Conservation (phyloP, 2,888 invertebrate genomes). For the Rhodophaea formosa region DNA sequence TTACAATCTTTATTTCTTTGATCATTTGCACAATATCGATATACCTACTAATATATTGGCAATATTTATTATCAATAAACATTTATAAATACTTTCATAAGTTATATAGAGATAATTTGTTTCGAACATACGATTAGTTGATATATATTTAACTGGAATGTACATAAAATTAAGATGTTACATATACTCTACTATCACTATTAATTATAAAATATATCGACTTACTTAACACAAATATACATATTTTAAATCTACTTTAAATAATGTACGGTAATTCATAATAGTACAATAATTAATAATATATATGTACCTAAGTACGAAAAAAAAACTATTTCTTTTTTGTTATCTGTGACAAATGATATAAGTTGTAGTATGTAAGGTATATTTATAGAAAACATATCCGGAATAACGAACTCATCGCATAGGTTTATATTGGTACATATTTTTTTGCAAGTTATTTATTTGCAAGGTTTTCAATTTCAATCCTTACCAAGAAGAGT, state of each 20-base stretch:
- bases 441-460: too few relatives aligned
- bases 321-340: neutral
- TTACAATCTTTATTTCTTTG: slow-evolving; percentile 61
- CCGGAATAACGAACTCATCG: too few relatives aligned
- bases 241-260: slow-evolving; percentile 8
- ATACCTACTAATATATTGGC: slow-evolving; percentile 54
- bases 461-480: too few relatives aligned
- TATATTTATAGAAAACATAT: too few relatives aligned
- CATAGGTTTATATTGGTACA: too few relatives aligned
- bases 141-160: neutral
- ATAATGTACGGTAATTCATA: slow-evolving; percentile 12
- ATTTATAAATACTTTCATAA: slow-evolving; percentile 45
- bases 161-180: neutral
- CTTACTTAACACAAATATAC: slow-evolving; percentile 8
- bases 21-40: slow-evolving; percentile 60
- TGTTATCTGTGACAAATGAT: neutral
- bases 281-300: neutral
- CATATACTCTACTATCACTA: neutral
- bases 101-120: slow-evolving; percentile 31
- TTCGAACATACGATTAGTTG: slow-evolving; percentile 20
- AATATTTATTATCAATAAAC: slow-evolving; percentile 43
- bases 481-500: too few relatives aligned
- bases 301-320: too few relatives aligned
- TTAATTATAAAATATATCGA: neutral
- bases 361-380: too few relatives aligned